Evolutionary conservation across 2,888 invertebrate species (phyloP), one percentile per base, ranked within the genome.

Genomic region (Chydorus sphaericus): DNA sequence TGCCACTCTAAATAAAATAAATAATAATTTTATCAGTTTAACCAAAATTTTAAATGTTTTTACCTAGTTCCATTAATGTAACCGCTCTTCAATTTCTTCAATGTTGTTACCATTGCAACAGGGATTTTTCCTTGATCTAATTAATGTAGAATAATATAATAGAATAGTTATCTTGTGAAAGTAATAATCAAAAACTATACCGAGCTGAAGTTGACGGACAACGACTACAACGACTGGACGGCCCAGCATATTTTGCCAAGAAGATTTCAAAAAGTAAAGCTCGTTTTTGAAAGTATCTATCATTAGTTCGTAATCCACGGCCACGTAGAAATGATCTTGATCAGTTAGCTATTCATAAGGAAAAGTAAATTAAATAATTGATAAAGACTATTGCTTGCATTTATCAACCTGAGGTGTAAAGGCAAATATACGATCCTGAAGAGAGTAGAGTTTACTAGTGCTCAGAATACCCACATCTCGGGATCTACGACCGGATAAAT

Each of bases 231-330:
- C 87, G 69, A 92, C 81, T 60, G 98, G 97, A 66, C 97, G 81
- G 67, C 98, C 98, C 69, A 94, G 81, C 76, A 92, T 88, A 75
- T 89, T 89, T 77, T 90, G 90, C 97, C 97, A 98, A 73, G 90
- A 90, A 66, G 88, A 89, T 78, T 96, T 93, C 77, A 96, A 82
- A 80, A 93, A 94, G 78, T 91, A 87, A 69, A 96, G 86, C 77
- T 96, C 93, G 65, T 89, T 88, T 78, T 91, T 91, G 77, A 93
- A 86, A 72, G 88, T 88, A 77, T 97, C 96, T 70, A 96, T 86
- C 84, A 96, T 85, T 75, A 97, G 82, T 74, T 93, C 91, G 75
- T 88, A 88, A 77, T 98, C 97, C 70, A 92, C 90, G 70, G 93
- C 93, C 71, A 96, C 87, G 84, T 97, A 97, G 82, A 94, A 96